Evolutionary conservation across 2,888 invertebrate genomes (phyloP).

Genomic region (Exocentrus adspersus): DNA sequence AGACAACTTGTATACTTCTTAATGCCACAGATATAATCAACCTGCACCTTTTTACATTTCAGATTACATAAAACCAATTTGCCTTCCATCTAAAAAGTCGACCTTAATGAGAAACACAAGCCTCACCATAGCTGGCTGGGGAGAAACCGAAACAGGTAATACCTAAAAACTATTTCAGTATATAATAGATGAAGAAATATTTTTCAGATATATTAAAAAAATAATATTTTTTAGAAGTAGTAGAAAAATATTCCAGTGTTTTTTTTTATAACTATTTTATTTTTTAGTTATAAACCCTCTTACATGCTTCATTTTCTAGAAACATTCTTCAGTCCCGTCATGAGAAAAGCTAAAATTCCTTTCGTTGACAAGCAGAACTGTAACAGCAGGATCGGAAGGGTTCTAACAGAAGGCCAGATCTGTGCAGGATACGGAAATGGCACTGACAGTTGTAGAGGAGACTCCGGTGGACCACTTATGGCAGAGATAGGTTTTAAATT

Average conservation of each 20-base stretch:
- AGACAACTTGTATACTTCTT: too few species aligned
- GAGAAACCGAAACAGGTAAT: constrained; percentile 57
- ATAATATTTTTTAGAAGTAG: too few species aligned
- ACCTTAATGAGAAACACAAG: constrained; percentile 44
- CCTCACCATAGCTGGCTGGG: constrained; percentile 64
- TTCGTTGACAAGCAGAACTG: constrained; percentile 39
- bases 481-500: constrained; percentile 57
- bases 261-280: too few species aligned
- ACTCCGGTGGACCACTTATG: constrained; percentile 84
- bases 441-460: constrained; percentile 78
- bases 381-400: constrained; percentile 24
- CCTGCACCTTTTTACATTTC: constrained; percentile 20
- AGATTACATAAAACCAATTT: constrained; percentile 54
- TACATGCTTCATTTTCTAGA: constrained; percentile 41
- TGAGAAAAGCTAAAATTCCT: constrained; percentile 47
- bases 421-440: constrained; percentile 77
- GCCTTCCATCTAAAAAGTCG: constrained; percentile 44
- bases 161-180: too few species aligned
- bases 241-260: too few species aligned
- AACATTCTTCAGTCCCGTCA: constrained; percentile 46
- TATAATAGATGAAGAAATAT: too few species aligned
- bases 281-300: too few species aligned
- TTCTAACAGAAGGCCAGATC: constrained; percentile 66
- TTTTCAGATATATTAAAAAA: too few species aligned
- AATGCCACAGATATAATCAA: too few species aligned